Base-by-base conservation (phyloP, 2,113 vertebrate species). In the Casuarius casuarius region DNA sequence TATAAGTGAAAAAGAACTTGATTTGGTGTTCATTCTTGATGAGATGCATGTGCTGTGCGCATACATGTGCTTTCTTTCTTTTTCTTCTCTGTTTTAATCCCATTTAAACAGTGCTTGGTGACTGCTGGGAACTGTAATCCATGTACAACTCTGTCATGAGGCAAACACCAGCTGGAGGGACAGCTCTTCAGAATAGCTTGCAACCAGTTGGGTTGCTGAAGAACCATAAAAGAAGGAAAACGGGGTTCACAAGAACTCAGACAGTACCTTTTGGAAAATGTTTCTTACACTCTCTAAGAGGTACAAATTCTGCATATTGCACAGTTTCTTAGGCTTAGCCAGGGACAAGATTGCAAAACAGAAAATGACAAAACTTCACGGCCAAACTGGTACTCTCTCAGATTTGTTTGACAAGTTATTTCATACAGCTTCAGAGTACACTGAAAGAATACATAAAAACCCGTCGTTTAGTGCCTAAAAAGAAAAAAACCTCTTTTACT, bases 151-250 rank as follows among this genome's bases (percentile, higher is more conserved):
- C 94, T 97, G 89, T 96, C 89, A 70, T 54, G 71, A 85, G 74
- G 91, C 91, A 85, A 87, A 82, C 74, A 70, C 95, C 92, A 96
- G 94, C 94, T 96, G 94, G 89, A 87, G 52, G 61, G 49, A 72
- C 6, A 0, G 89, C 78, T 89, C 77, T 58, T 33, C 40, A n/a
- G 35, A 89, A 79, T 6, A 0, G 4, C 65, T 65, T 92, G 84
- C 58, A 87, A 54, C 63, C 46, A 59, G n/a, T 29, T 51, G 51
- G 74, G 90, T 19, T 92, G 76, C 94, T 51, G 31, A 92, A 62
- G 78, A 94, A 49, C 85, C 78, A 67, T 89, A 91, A 94, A 94
- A 89, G 15, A 49, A 51, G 71, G 54, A 9, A 90, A 84, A 91
- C 20, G 78, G 33, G 71, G 59, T 83, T 92, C 84, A 67, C 13